phyloP scores from a whole-genome alignment of 2,888 invertebrate species.

The Hydroisotoma schaefferi region DNA sequence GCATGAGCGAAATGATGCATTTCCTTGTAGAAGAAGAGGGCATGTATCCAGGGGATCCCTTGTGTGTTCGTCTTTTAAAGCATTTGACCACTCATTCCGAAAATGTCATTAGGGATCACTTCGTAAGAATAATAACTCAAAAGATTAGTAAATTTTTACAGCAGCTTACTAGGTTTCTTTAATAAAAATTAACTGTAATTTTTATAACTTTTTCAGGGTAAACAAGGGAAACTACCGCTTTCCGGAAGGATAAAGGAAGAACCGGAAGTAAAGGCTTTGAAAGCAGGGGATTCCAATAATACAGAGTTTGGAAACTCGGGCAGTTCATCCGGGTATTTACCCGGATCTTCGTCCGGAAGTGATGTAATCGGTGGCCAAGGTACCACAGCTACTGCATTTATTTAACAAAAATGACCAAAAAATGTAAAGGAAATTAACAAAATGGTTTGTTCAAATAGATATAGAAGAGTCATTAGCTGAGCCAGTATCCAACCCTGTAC shows the following conservation, averaged over 20 bases:
- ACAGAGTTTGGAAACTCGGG: constrained; percentile 21
- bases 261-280: not conserved
- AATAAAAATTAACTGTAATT: not conserved
- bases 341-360: constrained; percentile 41
- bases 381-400: no score
- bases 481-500: constrained; percentile 21
- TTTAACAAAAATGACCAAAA: no score
- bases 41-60: constrained; percentile 65
- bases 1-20: constrained; percentile 81
- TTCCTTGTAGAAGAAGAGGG: constrained; percentile 84
- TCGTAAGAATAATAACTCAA: not conserved
- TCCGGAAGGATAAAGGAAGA: constrained; percentile 1
- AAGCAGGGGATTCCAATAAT: not conserved
- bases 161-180: not conserved
- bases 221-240: constrained; percentile 8
- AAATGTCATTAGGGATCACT: constrained; percentile 49
- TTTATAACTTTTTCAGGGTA: not conserved
- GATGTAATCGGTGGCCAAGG: constrained; percentile 45
- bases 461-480: constrained; percentile 21
- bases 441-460: no score
- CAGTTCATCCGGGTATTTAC: constrained; percentile 42
- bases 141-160: not conserved
- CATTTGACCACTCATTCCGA: constrained; percentile 84
- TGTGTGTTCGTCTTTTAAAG: constrained; percentile 73
- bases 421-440: no score